phyloP scores from a whole-genome alignment of 53 echinoderm and acorn worm genomes.

The Paracentrotus lividus region DNA sequence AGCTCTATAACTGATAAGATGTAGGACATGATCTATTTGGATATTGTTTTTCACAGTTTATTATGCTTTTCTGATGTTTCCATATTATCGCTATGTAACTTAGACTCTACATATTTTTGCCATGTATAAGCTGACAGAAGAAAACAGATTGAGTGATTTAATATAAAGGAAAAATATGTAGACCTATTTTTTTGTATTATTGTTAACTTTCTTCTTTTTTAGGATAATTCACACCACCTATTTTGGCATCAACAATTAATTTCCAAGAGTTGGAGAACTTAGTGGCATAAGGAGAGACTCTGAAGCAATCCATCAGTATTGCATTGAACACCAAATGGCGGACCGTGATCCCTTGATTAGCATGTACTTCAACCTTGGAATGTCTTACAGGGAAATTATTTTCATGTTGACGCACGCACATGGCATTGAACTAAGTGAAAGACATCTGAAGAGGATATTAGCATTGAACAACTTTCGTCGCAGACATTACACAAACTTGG shows the following conservation, averaged over 20 bases:
- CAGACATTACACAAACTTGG: slow-evolving; percentile 69
- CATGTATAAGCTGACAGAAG: neutral
- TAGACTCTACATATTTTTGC: neutral
- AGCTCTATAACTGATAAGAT: no score
- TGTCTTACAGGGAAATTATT: slow-evolving; percentile 71
- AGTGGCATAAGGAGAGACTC: neutral
- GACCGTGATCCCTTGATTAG: slow-evolving; percentile 67
- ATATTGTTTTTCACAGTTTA: no score
- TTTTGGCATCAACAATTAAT: neutral
- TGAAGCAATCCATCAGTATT: neutral
- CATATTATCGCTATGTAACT: no score
- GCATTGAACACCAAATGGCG: slow-evolving; percentile 7
- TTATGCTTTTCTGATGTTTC: no score
- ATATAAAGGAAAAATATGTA: neutral
- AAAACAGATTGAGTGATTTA: neutral
- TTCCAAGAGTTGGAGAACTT: neutral
- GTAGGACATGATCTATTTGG: no score
- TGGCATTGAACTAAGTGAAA: slow-evolving; percentile 66
- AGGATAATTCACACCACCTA: neutral
- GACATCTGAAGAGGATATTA: slow-evolving; percentile 65
- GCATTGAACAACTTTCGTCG: slow-evolving; percentile 57
- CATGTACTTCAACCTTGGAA: slow-evolving; percentile 74
- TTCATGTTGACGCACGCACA: slow-evolving; percentile 60
- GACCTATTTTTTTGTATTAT: neutral
- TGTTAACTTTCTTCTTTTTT: neutral